phyloP scores from a whole-genome alignment of 2,797 vertebrate genomes.

The Melanotaenia boesemani region DNA sequence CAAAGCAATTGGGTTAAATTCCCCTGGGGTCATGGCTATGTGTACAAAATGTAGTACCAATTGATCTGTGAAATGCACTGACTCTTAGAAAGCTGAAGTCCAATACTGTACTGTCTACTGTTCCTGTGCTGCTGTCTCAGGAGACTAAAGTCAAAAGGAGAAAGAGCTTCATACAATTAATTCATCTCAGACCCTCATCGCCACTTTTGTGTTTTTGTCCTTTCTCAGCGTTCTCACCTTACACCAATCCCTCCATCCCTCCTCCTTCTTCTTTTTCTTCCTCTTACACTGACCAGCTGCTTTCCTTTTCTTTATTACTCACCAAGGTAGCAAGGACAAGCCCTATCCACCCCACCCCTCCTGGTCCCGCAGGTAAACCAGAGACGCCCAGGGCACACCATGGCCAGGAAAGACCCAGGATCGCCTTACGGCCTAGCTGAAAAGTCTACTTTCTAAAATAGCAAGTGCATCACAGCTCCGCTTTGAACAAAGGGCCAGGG shows the following conservation, averaged over 20 bases:
- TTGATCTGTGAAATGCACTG: not conserved
- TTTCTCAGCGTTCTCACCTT: conserved; percentile 85
- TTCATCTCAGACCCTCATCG: conserved; percentile 75
- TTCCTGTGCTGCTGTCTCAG: conserved; percentile 45
- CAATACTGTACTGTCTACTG: conserved; percentile 41
- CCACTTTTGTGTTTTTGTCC: conserved; percentile 81
- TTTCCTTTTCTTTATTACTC: conserved; percentile 30
- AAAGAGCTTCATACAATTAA: conserved; percentile 73
- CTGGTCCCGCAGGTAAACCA: conserved; percentile 81
- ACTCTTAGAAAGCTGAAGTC: conserved; percentile 2
- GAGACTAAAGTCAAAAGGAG: conserved; percentile 44
- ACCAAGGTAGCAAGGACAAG: conserved; percentile 22
- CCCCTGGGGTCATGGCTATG: not conserved
- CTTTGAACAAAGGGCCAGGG: conserved; percentile 70
- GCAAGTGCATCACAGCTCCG: conserved; percentile 55
- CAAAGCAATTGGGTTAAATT: not conserved
- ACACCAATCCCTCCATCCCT: conserved; percentile 71
- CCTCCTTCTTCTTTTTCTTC: conserved; percentile 27
- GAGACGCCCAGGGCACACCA: conserved; percentile 80
- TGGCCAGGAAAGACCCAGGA: conserved; percentile 77
- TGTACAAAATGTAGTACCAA: not conserved
- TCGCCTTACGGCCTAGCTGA: conserved; percentile 82
- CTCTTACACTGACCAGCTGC: conserved; percentile 64
- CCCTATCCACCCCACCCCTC: conserved; percentile 39
- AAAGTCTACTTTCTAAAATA: conserved; percentile 77